phyloP scores from a whole-genome alignment of 2,797 vertebrate genomes.

The Diglossa cyanea region DNA sequence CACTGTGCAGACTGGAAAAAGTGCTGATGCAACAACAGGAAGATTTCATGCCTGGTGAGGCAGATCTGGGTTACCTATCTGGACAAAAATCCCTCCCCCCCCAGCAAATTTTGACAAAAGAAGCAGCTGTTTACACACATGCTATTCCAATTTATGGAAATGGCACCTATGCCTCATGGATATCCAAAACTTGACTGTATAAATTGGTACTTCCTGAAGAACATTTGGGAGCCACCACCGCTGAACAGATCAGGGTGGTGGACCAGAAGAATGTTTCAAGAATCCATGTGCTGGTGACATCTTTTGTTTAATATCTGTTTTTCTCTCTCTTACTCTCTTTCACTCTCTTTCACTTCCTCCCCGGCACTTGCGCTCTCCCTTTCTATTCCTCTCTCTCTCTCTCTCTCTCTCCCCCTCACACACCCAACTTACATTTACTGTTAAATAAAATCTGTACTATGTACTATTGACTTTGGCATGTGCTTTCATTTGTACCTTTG shows the following conservation, averaged over 20 bases:
- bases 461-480: not conserved
- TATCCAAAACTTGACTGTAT: too few relatives aligned
- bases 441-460: not conserved
- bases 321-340: not conserved
- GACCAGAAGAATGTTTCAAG: not conserved
- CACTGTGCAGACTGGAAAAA: not conserved
- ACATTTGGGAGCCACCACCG: not conserved
- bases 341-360: not conserved
- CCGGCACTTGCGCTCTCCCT: accelerated
- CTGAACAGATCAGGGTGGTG: not conserved
- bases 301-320: not conserved
- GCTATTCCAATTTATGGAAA: not conserved
- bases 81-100: not conserved
- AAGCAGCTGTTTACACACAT: not conserved
- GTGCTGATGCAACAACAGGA: accelerated
- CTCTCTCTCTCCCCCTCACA: not conserved
- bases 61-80: not conserved
- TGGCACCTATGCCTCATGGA: not conserved
- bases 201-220: not conserved
- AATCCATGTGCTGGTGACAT: not conserved
- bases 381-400: not conserved
- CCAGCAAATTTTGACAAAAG: not conserved
- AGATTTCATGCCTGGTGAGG: not conserved
- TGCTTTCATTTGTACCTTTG: not conserved
- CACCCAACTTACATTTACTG: not conserved